These are phyloP conservation scores for Dryobates pubescens DNA, from an alignment of 2,797 vertebrate species.

Conservation along the genomic window DNA sequence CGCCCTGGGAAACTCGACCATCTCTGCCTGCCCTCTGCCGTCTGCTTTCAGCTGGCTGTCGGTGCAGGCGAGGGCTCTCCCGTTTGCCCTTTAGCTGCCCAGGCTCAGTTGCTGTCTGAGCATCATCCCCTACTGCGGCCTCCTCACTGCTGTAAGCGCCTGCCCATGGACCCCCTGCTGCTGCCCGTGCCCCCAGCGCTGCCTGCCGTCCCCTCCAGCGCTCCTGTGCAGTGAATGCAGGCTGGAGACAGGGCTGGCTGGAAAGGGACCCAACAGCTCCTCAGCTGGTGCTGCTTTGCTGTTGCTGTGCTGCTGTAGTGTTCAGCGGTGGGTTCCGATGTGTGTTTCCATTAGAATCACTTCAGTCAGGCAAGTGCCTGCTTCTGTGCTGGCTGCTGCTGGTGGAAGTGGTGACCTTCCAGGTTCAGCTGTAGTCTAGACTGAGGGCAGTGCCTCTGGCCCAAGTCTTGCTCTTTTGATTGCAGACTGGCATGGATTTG, in stretches of 20 bases:
- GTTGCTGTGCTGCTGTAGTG: not conserved
- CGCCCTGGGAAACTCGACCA: not conserved
- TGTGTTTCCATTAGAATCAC: not conserved
- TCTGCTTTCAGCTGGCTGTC: not conserved
- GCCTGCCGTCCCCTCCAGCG: not conserved
- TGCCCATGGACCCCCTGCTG: rapidly evolving
- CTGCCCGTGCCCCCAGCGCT: rapidly evolving
- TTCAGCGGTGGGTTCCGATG: too few relatives aligned
- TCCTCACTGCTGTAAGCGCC: rapidly evolving
- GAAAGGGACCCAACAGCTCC: not conserved
- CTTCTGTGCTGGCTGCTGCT: not conserved
- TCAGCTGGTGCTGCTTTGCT: not conserved
- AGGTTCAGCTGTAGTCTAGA: not conserved
- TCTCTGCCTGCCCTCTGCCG: not conserved
- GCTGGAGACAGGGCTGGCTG: not conserved
- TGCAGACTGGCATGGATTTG: not conserved
- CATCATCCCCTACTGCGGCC: rapidly evolving
- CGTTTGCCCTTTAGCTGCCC: not conserved
- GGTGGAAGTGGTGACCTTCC: not conserved
- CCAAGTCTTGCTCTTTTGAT: not conserved
- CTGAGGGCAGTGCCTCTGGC: not conserved
- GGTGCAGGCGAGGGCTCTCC: not conserved
- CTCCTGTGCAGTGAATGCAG: rapidly evolving
- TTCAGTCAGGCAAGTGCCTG: not conserved
- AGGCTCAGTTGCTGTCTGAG: not conserved